Percentiles rank a stretch among this genome's conserved stretches.
Conservation (phyloP, 2,888 invertebrate species). For the Xylota segnis region DNA sequence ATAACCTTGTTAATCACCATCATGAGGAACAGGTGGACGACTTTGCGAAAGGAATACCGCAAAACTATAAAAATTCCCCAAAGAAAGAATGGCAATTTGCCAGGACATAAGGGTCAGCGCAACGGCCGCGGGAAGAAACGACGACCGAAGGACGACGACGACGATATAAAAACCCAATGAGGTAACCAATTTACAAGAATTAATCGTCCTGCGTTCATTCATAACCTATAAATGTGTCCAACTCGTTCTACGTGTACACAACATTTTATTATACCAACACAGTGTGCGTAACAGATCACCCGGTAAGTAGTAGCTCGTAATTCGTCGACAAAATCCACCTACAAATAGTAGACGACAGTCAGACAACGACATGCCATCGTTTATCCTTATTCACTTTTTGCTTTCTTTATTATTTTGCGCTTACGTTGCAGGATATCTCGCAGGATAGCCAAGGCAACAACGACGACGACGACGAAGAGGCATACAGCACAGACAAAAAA, state of each 20-base stretch:
- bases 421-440: slow-evolving; percentile 66
- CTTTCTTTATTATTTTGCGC: slow-evolving; percentile 72
- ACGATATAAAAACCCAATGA: slow-evolving; percentile 71
- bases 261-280: slow-evolving; percentile 27
- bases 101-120: slow-evolving; percentile 59
- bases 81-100: slow-evolving; percentile 72
- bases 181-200: slow-evolving; percentile 73
- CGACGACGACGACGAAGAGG: too few relatives aligned
- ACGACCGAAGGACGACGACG: slow-evolving; percentile 18
- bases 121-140: neutral
- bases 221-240: slow-evolving; percentile 62
- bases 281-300: slow-evolving; percentile 59
- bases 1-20: slow-evolving; percentile 77
- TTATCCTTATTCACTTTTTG: slow-evolving; percentile 75
- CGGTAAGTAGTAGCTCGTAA: slow-evolving; percentile 35
- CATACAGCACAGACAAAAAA: slow-evolving; percentile 39
- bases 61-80: slow-evolving; percentile 70
- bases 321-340: slow-evolving; percentile 44
- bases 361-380: slow-evolving; percentile 74
- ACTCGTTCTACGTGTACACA: neutral
- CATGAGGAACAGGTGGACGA: slow-evolving; percentile 73
- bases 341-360: slow-evolving; percentile 64
- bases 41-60: slow-evolving; percentile 9
- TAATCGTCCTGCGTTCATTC: slow-evolving; percentile 73
- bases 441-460: slow-evolving; percentile 9